phyloP scores from a whole-genome alignment of 2,888 invertebrate species.

The Hydroisotoma schaefferi region DNA sequence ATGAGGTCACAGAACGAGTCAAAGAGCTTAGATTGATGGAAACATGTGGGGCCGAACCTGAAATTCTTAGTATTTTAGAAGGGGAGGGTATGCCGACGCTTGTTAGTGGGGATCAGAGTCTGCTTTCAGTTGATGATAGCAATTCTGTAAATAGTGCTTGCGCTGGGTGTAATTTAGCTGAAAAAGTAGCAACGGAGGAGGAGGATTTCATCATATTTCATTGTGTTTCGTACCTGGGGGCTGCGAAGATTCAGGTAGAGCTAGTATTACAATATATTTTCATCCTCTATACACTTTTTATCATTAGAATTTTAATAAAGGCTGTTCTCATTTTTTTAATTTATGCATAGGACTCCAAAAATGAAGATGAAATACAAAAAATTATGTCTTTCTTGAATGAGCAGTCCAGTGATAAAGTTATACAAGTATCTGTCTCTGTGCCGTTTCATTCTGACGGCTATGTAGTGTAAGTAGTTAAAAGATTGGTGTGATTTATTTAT shows the following conservation, averaged over 20 bases:
- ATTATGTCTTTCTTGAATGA: slow-evolving; percentile 90
- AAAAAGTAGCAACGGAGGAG: slow-evolving; percentile 53
- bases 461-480: slow-evolving; percentile 79
- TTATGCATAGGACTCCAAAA: slow-evolving; percentile 71
- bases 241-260: slow-evolving; percentile 66
- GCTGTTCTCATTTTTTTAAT: slow-evolving; percentile 10
- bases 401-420: slow-evolving; percentile 68
- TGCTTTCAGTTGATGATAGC: too few relatives aligned
- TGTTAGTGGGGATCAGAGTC: too few relatives aligned
- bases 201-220: slow-evolving; percentile 89
- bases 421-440: slow-evolving; percentile 86
- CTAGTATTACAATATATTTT: background rate
- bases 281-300: too few relatives aligned
- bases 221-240: slow-evolving; percentile 88
- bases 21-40: too few relatives aligned
- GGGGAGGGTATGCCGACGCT: too few relatives aligned
- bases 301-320: background rate
- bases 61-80: too few relatives aligned
- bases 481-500: too few relatives aligned
- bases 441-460: slow-evolving; percentile 89
- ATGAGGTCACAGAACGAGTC: too few relatives aligned
- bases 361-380: slow-evolving; percentile 84
- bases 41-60: too few relatives aligned
- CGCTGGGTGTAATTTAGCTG: too few relatives aligned
- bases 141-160: too few relatives aligned